These are phyloP conservation scores for Agelastica alni DNA, from an alignment of 2,888 invertebrate species.

Conservation along the genomic window DNA sequence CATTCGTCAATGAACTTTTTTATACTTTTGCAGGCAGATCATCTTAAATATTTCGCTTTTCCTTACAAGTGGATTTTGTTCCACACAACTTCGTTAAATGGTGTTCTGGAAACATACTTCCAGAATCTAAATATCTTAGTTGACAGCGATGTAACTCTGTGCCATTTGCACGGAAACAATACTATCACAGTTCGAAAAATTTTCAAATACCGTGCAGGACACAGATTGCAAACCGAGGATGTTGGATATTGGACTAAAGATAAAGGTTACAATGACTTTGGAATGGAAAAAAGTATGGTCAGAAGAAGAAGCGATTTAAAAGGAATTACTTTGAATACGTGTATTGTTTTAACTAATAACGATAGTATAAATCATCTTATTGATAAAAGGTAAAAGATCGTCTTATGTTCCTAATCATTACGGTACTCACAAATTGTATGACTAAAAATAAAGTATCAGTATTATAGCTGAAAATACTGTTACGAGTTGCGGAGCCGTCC, in stretches of 20 bases:
- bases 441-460: no score
- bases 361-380: conserved; percentile 64
- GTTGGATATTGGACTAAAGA: conserved; percentile 42
- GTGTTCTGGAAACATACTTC: conserved; percentile 30
- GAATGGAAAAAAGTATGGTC: conserved; percentile 39
- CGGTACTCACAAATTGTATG: background rate
- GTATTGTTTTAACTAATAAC: conserved; percentile 65
- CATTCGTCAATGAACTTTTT: no score
- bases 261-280: conserved; percentile 24
- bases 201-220: conserved; percentile 38
- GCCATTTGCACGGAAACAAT: conserved; percentile 50
- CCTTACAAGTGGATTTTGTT: conserved; percentile 61
- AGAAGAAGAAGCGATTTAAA: conserved; percentile 58
- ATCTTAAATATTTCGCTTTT: conserved; percentile 57
- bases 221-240: conserved; percentile 39
- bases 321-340: conserved; percentile 58
- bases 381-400: conserved; percentile 64
- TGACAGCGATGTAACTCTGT: conserved; percentile 61
- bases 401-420: no score
- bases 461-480: background rate
- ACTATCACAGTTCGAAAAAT: conserved; percentile 37
- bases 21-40: conserved; percentile 58
- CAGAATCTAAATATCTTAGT: conserved; percentile 49
- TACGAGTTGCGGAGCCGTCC: no score
- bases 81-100: conserved; percentile 12